These are phyloP conservation scores for Halichoeres trimaculatus DNA, from an alignment of 2,113 vertebrate genomes.

Conservation along the genomic window DNA sequence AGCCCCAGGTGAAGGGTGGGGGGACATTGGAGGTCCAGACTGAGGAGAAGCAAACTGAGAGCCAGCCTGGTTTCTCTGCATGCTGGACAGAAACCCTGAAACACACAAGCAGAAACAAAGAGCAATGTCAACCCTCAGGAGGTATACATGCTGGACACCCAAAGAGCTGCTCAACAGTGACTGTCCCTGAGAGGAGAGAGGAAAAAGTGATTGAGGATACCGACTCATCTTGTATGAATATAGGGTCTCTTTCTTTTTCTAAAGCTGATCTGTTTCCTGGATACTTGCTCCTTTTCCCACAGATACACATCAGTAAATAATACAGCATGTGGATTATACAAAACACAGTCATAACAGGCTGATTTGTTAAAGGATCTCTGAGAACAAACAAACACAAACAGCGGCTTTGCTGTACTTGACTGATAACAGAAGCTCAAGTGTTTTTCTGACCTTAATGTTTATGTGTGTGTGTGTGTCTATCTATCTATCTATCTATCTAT, in stretches of 20 bases:
- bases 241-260: constrained; percentile 22
- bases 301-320: constrained; percentile 44
- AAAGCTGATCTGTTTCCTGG: constrained; percentile 38
- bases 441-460: constrained; percentile 16
- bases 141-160: not conserved
- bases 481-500: no score
- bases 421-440: constrained; percentile 5
- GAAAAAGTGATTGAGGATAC: not conserved
- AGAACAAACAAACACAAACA: constrained; percentile 26
- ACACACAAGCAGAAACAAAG: constrained; percentile 46
- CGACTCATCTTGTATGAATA: constrained; percentile 23
- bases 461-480: no score
- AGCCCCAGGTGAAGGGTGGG: constrained; percentile 90
- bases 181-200: constrained; percentile 1
- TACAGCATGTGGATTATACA: not conserved
- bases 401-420: constrained; percentile 3
- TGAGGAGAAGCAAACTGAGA: constrained; percentile 92
- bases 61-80: constrained; percentile 91
- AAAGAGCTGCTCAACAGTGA: not conserved
- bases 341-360: constrained; percentile 12
- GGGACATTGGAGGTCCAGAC: constrained; percentile 91
- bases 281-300: constrained; percentile 37
- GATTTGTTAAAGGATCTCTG: constrained; percentile 23
- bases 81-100: constrained; percentile 90
- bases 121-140: not conserved